Base-by-base conservation (phyloP, 2,797 vertebrate species). In the Scleropages formosus region DNA sequence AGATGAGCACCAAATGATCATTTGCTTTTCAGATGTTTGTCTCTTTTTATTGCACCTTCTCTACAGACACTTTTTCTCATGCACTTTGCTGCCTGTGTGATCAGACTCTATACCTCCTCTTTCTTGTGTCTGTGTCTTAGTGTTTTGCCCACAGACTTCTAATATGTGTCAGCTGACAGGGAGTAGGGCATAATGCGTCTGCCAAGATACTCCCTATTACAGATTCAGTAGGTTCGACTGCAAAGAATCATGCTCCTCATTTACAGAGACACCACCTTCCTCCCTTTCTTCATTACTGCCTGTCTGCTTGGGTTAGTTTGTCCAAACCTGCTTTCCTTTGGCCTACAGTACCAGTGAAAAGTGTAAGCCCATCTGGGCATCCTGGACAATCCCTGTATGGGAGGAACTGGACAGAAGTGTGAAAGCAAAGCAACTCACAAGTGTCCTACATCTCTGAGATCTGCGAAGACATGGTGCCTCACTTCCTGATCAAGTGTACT, bases 121-220 rank as follows among this genome's bases (percentile, higher is more conserved):
- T n/a, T 18, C 56, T 49, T 15, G 27, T 39, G n/a, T 72, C 18
- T 67, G 67, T 59, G 63, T 75, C 74, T 63, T 56, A 58, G 16
- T 67, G 62, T 67, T 68, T n/a, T n/a, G 27, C 51, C 12, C 26
- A 67, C 56, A 64, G 51, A 63, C 63, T 49, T 73, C 46, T 79
- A 74, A 70, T 74, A 47, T 46, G 59, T 77, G 67, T 77, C 78
- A 77, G 75, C 78, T 71, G 78, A 77, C 49, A 44, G 75, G 60
- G 74, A 70, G 66, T 47, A 64, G 59, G 49, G 65, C 61, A 22
- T 4, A 18, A 15, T 44, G 39, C 61, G 51, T 58, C 70, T 65
- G 51, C 70, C 59, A 26, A 70, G 22, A 0, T 47, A 6, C 31
- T 2, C 31, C 31, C 31, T 39, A 31, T 39, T 39, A 31, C 31